Evolutionary conservation across 2,113 vertebrate species (phyloP), one percentile per base, ranked within the genome.

Genomic region (Mustela nigripes): DNA sequence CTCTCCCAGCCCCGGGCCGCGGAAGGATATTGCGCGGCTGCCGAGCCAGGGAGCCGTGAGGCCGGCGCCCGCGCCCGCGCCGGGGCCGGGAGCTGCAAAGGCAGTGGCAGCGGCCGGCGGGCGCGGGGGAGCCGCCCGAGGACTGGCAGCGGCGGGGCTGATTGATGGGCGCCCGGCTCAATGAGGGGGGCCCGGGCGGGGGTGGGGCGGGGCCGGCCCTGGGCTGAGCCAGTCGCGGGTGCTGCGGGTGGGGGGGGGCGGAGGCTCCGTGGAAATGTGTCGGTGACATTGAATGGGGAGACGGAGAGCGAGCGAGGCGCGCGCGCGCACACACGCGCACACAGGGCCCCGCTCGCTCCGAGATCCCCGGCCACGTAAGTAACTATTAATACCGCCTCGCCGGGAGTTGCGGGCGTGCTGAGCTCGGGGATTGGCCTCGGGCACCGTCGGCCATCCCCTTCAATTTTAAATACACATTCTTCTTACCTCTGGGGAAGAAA

Each of bases 331-430:
- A 83, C 96, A 28, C 93, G 93, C 96, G 90, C 97, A 91, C 96
- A 71, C 86, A 36, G 45, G n/a, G 69, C 96, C 95, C 87, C 36
- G 95, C 97, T 94, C 45, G 74, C 97, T 74, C 62, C 76, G 96
- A 98, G 97, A 97, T 98, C 97, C 97, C 97, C 92, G 95, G 97
- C 98, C 98, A 97, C 98, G 97, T 98, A 97, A 98, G 97, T 97
- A 91, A 96, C 97, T 97, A 90, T 97, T 98, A 95, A 98, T 97
- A 98, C 96, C 97, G 97, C 93, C 95, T 89, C 91, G 96, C 96
- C 95, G 18, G 82, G 97, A 79, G 96, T 89, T 97, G 98, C 98
- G 94, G 96, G 97, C 93, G 92, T 95, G 95, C 96, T 89, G 96
- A 97, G 96, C 97, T 28, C 93, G 83, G 92, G 97, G 96, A 90